Evolutionary conservation across 1,140 invertebrate species (phyloP).

Genomic region (Anadara kagoshimensis): DNA sequence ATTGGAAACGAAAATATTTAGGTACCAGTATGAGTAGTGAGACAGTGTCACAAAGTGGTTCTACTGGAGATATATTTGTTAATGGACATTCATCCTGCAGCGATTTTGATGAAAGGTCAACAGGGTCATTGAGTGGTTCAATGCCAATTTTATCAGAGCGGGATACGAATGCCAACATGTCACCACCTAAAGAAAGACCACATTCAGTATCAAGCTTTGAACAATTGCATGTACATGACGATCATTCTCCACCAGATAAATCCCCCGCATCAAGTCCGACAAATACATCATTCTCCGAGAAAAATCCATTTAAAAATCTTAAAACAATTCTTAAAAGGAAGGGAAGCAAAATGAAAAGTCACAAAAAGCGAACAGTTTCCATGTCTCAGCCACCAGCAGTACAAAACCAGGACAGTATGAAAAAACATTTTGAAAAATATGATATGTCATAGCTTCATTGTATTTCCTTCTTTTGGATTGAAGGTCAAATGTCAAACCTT

Average conservation of each 20-base stretch:
- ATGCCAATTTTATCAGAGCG: slow-evolving; percentile 31
- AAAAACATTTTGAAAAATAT: slow-evolving; percentile 57
- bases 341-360: slow-evolving; percentile 53
- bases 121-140: slow-evolving; percentile 21
- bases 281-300: slow-evolving; percentile 29
- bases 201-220: slow-evolving; percentile 53
- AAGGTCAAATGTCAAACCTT: too few species aligned
- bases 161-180: slow-evolving; percentile 25
- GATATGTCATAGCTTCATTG: slow-evolving; percentile 42
- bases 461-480: background rate
- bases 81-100: slow-evolving; percentile 22
- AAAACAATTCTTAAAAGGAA: slow-evolving; percentile 56
- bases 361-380: slow-evolving; percentile 44
- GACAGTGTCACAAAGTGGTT: slow-evolving; percentile 6
- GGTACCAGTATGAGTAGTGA: slow-evolving; percentile 26
- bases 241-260: slow-evolving; percentile 23
- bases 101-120: slow-evolving; percentile 26
- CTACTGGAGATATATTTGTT: background rate
- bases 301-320: slow-evolving; percentile 58
- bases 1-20: slow-evolving; percentile 20
- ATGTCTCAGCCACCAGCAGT: slow-evolving; percentile 33
- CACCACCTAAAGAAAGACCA: slow-evolving; percentile 41
- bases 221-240: slow-evolving; percentile 30
- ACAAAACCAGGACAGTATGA: slow-evolving; percentile 47
- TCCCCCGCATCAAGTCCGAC: slow-evolving; percentile 9